Base-by-base conservation (phyloP, 2,113 vertebrate genomes). In the Uropsilus gracilis region DNA sequence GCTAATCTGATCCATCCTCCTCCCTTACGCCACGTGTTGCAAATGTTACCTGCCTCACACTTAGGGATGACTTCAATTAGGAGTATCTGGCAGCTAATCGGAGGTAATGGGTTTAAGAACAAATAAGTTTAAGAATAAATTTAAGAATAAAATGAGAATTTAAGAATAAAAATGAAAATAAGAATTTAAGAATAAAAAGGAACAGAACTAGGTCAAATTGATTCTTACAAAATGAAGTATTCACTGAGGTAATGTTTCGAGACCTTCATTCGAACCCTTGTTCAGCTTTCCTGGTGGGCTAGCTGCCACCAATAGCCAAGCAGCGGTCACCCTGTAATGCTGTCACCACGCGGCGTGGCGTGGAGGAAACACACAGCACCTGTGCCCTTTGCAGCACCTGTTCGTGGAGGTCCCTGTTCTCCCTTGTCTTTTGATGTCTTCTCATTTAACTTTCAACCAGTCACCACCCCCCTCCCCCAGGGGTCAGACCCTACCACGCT, bases 201-300 rank as follows among this genome's bases (percentile, higher is more conserved):
- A 32, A 12, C 81, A 93, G 96, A 95, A 90, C 72, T 76, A 30
- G 69, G 76, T 88, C 80, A 87, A n/a, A 94, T 96, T 98, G 69
- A 69, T 37, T 93, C 96, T 97, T 95, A 22, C 5, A 37, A 89
- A 94, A 92, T 77, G 91, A 86, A 96, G 83, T 91, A 76, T 90
- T 97, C 81, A 90, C 94, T 94, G 97, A 84, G 71, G 95, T 94
- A 89, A 89, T 75, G 86, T 96, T 95, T 89, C 28, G 50, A 94
- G 24, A 91, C 26, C 1, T 93, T 95, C 64, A 57, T 66, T 94
- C 66, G 71, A 64, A 66, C 89, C 57, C 95, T 93, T 92, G 55
- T 87, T 92, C 91, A 63, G 34, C 44, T 91, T 90, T 39, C 13
- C n/a, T 92, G 76, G 88, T 83, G 82, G 63, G 61, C 34, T 96